Evolutionary conservation across 2,113 vertebrate species (phyloP), one percentile per base, ranked within the genome.

Genomic region (Tragelaphus strepsiceros): DNA sequence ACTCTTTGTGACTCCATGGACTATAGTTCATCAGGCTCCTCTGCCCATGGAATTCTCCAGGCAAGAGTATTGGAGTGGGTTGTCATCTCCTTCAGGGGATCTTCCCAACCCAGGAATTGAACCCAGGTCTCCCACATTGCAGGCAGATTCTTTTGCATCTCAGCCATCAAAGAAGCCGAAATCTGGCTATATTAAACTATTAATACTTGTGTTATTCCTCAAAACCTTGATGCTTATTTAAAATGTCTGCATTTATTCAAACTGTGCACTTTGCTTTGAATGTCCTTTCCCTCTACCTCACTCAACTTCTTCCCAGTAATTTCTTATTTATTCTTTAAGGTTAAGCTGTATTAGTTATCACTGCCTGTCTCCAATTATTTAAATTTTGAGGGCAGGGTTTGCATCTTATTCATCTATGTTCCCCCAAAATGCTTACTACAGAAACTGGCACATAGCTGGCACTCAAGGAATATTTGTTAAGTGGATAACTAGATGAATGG

Each of bases 161-260:
- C 22, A 77, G 22, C 71, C 71, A 43, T 6, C 22, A 77, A 22
- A 6, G 71, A 43, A 77, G 39, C 9, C n/a, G 0, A 22, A 46
- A 67, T 77, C 39, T 93, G 28, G 61, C 24, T 39, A 56, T 78
- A 53, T 88, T 91, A 97, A 97, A 96, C 46, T 71, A 15, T 39
- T 43, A 74, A 74, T 24, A 77, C 13, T 91, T 67, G 78, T 53
- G 19, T 26, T 96, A 54, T 74, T 87, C 35, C n/a, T 86, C 43
- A 96, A 97, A 91, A 6, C 30, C 17, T 91, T 14, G 15, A 49
- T 91, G 10, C 13, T n/a, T 46, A 87, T 90, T 98, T 64, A 26
- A 83, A 56, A 61, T 56, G 26, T 89, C 19, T 77, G n/a, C 6
- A 53, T 96, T 95, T 94, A 81, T 84, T 90, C 67, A 96, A 93